Percentiles rank a stretch among this genome's conserved stretches.
These are phyloP conservation scores for Periplaneta americana DNA, from an alignment of 1,140 invertebrate genomes.

Conservation along the genomic window DNA sequence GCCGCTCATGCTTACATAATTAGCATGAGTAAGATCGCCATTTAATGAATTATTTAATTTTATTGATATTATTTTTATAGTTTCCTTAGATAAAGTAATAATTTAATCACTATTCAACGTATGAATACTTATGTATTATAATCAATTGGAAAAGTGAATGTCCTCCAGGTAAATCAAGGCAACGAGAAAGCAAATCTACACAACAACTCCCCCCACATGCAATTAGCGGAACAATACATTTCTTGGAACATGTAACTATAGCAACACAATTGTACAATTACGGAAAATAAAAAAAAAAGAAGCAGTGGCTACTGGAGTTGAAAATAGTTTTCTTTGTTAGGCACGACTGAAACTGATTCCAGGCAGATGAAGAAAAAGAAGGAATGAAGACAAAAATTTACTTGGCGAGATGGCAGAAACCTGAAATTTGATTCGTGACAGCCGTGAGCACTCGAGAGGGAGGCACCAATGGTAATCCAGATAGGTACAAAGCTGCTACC, in stretches of 20 bases:
- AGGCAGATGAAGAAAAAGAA: neutral
- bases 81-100: too few relatives aligned
- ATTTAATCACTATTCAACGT: too few relatives aligned
- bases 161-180: neutral
- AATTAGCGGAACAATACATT: neutral
- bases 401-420: neutral
- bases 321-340: neutral
- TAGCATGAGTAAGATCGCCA: too few relatives aligned
- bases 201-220: too few relatives aligned
- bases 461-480: neutral
- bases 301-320: neutral
- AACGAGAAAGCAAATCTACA: neutral
- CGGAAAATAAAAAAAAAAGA: too few relatives aligned
- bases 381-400: neutral
- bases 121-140: too few relatives aligned
- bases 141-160: too few relatives aligned
- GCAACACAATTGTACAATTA: neutral
- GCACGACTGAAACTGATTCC: neutral
- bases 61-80: too few relatives aligned
- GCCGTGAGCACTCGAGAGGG: neutral
- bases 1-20: too few relatives aligned
- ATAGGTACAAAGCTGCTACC: neutral
- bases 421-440: neutral
- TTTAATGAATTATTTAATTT: too few relatives aligned
- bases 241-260: neutral